phyloP scores from a whole-genome alignment of 2,888 invertebrate species.

The Ferdinandea cuprea region DNA sequence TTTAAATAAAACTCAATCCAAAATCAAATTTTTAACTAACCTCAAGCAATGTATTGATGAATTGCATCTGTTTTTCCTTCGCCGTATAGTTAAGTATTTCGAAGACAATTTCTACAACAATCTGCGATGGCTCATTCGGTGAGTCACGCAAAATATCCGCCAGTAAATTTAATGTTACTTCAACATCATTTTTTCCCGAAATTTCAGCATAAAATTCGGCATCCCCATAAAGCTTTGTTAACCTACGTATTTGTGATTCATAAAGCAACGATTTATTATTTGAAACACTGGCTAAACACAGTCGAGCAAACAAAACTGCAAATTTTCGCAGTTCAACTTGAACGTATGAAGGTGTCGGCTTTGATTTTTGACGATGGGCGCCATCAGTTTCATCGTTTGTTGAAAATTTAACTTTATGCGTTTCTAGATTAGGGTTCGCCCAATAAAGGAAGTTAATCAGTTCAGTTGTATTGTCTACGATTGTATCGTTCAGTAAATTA shows the following conservation, averaged over 20 bases:
- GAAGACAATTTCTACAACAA: conserved; percentile 87
- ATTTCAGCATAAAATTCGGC: conserved; percentile 84
- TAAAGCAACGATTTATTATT: conserved; percentile 83
- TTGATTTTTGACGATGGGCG: conserved; percentile 46
- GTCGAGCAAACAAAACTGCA: conserved; percentile 78
- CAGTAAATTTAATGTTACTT: conserved; percentile 78
- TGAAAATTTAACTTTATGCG: conserved; percentile 85
- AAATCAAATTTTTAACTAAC: conserved; percentile 80
- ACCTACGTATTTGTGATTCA: conserved; percentile 84
- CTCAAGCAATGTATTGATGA: conserved; percentile 85
- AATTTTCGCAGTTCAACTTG: conserved; percentile 78
- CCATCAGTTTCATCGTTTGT: conserved; percentile 76
- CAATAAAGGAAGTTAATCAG: conserved; percentile 81
- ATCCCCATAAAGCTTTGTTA: conserved; percentile 85
- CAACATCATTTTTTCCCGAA: conserved; percentile 79
- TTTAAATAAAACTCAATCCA: background rate
- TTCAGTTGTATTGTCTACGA: conserved; percentile 82
- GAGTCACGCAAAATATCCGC: conserved; percentile 76
- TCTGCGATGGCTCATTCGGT: conserved; percentile 84
- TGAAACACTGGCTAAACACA: conserved; percentile 85
- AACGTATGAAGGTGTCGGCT: conserved; percentile 44
- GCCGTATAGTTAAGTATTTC: conserved; percentile 85
- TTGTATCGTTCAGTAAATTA: conserved; percentile 75
- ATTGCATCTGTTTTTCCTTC: conserved; percentile 84
- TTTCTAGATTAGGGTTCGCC: conserved; percentile 82